Percentiles rank a stretch among this genome's conserved stretches.
Conservation (phyloP, 2,113 vertebrate species). For the Oostethus manadensis region DNA sequence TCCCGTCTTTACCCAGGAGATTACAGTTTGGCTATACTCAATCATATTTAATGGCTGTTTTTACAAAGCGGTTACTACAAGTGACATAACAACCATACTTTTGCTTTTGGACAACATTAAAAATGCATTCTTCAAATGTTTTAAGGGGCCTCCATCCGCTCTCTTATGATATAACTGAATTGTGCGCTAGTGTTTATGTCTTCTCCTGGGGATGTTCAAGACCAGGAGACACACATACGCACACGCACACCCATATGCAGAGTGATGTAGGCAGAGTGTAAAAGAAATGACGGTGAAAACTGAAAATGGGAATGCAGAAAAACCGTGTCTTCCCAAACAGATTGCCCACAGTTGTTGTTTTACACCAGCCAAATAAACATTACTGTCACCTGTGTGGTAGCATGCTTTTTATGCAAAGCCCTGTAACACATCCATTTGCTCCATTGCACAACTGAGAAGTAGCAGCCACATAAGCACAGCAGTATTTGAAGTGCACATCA, state of each 20-base stretch:
- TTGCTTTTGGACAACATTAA: background rate
- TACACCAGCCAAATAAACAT: background rate
- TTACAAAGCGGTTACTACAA: too few species aligned
- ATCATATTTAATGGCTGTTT: too few species aligned
- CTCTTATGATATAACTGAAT: background rate
- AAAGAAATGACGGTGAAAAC: background rate
- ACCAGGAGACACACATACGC: background rate
- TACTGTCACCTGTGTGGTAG: background rate
- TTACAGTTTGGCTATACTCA: background rate
- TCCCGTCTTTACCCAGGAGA: background rate
- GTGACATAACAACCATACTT: too few species aligned
- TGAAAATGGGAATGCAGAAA: background rate
- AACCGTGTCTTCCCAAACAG: background rate
- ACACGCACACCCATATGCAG: slow-evolving; percentile 1
- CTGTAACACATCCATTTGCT: background rate
- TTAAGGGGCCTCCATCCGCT: background rate
- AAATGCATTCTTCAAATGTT: background rate
- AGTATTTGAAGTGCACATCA: background rate
- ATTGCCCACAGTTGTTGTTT: slow-evolving; percentile 1
- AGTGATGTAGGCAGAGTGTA: background rate
- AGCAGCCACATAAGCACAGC: background rate
- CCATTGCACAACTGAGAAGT: background rate
- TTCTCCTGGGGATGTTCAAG: background rate
- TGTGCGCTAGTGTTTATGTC: background rate
- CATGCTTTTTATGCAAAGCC: background rate